phyloP scores from a whole-genome alignment of 1,140 invertebrate genomes.

The Maniola jurtina region DNA sequence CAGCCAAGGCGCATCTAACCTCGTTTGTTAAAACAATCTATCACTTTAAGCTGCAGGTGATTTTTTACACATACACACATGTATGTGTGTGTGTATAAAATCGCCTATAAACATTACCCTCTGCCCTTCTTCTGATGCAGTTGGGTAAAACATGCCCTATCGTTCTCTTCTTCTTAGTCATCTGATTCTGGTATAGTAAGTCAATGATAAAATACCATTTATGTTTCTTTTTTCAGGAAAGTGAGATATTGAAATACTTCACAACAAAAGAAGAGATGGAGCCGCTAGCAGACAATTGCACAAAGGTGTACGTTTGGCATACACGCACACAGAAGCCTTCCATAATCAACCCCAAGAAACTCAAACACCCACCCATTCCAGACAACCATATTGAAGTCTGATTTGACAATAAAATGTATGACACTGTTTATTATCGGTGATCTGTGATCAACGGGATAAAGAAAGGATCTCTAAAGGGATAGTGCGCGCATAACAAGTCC shows the following conservation, averaged over 20 bases:
- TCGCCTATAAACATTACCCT: too few relatives aligned
- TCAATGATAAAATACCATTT: too few relatives aligned
- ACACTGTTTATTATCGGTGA: background rate
- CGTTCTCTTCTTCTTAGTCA: too few relatives aligned
- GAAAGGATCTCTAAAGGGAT: background rate
- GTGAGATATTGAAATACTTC: constrained; percentile 90
- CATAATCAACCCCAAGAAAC: constrained; percentile 83
- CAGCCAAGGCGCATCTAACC: too few relatives aligned
- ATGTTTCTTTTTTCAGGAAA: constrained; percentile 81
- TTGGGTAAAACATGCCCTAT: too few relatives aligned
- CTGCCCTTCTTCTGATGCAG: too few relatives aligned
- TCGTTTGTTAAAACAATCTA: too few relatives aligned
- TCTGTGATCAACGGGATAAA: background rate
- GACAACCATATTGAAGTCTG: constrained; percentile 88
- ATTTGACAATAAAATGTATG: constrained; percentile 37
- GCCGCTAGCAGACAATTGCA: constrained; percentile 92
- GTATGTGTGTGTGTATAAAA: too few relatives aligned
- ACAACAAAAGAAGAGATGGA: constrained; percentile 90
- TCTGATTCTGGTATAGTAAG: too few relatives aligned
- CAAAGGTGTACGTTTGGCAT: constrained; percentile 98
- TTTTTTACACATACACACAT: too few relatives aligned
- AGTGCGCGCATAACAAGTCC: too few relatives aligned
- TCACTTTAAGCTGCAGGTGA: too few relatives aligned
- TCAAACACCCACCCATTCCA: constrained; percentile 72
- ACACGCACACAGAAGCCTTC: constrained; percentile 94